phyloP scores from a whole-genome alignment of 2,888 invertebrate species.

The Amblyjoppa proteus region DNA sequence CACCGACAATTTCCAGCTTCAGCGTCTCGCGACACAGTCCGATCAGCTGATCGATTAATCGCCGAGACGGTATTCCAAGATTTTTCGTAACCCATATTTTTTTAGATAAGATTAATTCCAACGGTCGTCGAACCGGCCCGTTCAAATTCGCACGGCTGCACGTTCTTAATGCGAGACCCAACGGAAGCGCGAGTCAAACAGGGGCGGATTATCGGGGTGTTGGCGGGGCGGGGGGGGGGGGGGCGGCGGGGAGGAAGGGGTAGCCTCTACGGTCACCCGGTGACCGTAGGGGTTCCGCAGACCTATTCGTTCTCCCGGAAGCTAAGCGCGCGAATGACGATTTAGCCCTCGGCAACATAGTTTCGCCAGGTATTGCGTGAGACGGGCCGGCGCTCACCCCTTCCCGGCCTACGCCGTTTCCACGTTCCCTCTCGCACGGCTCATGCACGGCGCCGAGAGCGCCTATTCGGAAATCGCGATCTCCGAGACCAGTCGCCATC shows the following conservation, averaged over 20 bases:
- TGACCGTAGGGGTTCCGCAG: constrained; percentile 24
- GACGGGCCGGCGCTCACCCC: constrained; percentile 40
- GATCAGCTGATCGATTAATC: not conserved
- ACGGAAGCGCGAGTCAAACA: not conserved
- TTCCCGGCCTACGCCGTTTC: constrained; percentile 14
- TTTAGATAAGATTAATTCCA: not conserved
- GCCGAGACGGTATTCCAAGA: not conserved
- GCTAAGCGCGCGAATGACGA: constrained; percentile 55
- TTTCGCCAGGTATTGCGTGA: constrained; percentile 38
- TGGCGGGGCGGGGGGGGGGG: not conserved
- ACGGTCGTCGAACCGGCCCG: not conserved
- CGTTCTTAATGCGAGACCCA: not conserved
- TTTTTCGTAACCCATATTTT: not conserved
- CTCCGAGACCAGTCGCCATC: constrained; percentile 62
- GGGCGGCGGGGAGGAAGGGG: not conserved
- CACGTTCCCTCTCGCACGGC: constrained; percentile 11
- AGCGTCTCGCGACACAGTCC: not conserved
- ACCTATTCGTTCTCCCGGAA: constrained; percentile 60
- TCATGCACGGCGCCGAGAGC: constrained; percentile 20
- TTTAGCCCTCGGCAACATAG: constrained; percentile 66
- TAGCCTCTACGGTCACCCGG: not conserved
- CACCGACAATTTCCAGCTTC: not conserved
- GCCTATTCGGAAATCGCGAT: constrained; percentile 48
- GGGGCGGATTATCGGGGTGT: not conserved
- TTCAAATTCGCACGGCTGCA: not conserved